Conservation (phyloP, 2,797 vertebrate species). For the Neopelma chrysocephalum region DNA sequence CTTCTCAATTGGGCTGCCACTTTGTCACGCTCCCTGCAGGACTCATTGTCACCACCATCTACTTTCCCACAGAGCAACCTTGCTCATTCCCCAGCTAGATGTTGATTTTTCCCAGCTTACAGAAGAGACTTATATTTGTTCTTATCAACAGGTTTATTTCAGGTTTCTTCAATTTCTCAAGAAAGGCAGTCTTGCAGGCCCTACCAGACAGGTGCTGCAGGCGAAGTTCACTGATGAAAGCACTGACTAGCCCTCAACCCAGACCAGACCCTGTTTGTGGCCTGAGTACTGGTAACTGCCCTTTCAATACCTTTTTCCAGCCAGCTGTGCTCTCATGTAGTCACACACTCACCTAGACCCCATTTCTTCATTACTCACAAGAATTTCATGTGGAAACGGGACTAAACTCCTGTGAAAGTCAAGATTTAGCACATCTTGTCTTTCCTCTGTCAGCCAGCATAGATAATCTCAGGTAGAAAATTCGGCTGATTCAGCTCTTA, state of each 20-base stretch:
- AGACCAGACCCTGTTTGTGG: neutral
- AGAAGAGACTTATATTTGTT: neutral
- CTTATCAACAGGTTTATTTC: neutral
- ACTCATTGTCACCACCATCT: neutral
- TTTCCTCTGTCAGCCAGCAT: neutral
- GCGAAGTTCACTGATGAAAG: neutral
- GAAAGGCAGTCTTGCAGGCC: neutral
- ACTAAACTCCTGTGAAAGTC: neutral
- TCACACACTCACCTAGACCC: neutral
- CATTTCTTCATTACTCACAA: neutral
- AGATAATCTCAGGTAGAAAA: neutral
- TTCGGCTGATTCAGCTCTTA: neutral
- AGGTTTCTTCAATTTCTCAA: neutral
- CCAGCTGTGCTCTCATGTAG: neutral
- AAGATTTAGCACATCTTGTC: neutral
- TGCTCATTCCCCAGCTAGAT: neutral
- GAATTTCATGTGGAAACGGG: neutral
- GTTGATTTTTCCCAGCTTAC: neutral
- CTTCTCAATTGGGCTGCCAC: neutral
- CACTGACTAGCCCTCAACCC: neutral
- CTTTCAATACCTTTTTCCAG: neutral
- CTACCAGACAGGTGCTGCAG: neutral
- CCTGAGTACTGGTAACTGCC: neutral
- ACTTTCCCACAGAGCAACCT: conserved; percentile 18
- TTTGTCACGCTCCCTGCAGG: neutral